These are phyloP conservation scores for Alviniconcha marisindica DNA, from an alignment of 1,140 invertebrate species.

Conservation along the genomic window DNA sequence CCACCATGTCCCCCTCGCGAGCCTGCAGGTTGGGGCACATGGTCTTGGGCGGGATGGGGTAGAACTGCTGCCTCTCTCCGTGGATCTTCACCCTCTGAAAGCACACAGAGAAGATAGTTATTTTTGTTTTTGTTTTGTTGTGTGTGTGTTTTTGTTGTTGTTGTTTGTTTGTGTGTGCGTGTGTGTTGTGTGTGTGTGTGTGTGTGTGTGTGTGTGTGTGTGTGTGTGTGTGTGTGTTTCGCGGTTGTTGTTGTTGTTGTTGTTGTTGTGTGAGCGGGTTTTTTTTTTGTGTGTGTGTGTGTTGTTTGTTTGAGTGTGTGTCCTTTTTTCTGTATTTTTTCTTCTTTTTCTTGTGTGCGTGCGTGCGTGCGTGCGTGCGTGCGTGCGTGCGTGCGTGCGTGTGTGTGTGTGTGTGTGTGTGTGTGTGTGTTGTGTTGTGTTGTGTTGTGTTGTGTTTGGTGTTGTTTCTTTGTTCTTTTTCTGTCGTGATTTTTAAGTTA, in stretches of 20 bases:
- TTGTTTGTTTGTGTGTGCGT: no score
- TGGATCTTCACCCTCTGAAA: constrained; percentile 63
- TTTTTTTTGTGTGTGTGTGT: no score
- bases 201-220: background rate
- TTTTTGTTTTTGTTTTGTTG: background rate
- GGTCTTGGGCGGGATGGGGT: constrained; percentile 69
- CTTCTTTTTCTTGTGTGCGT: no score
- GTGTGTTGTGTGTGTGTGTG: no score
- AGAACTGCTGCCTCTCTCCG: constrained; percentile 64
- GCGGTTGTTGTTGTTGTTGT: no score
- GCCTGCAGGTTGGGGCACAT: constrained; percentile 68
- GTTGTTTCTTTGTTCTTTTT: no score
- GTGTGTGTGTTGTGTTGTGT: no score
- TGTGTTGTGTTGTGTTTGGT: no score
- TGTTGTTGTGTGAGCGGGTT: no score
- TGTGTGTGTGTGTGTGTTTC: background rate
- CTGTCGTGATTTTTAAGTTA: no score
- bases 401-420: background rate
- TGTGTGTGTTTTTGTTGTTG: background rate
- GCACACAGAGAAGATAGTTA: background rate
- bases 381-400: background rate
- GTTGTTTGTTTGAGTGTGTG: no score
- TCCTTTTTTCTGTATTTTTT: no score
- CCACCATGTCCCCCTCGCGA: constrained; percentile 53
- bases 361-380: background rate